Evolutionary conservation across 2,797 vertebrate species (phyloP), one percentile per base, ranked within the genome.

Genomic region (Periparus ater): DNA sequence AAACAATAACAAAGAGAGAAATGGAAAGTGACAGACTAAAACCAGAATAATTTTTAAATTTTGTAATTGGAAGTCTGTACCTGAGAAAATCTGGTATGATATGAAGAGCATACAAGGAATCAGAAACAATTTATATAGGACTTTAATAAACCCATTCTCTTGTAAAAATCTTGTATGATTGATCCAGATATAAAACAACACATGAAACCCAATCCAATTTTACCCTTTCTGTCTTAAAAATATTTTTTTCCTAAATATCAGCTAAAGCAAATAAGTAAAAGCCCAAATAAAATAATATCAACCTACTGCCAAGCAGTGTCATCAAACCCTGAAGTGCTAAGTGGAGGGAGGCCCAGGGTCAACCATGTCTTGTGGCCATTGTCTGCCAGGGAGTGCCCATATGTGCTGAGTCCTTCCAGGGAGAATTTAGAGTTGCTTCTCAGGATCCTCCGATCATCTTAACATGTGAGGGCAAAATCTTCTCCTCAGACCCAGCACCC

Each of bases 111-210:
- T 51, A 66, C 23, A 85, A 65, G 42, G 57, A 72, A 65, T 47
- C 51, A 74, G 78, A 84, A 95, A 84, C 72, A 67, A 51, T 77
- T 91, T 85, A 85, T 51, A 67, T 48, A 88, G 40, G 34, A 70
- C 76, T 94, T 91, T n/a, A 94, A 75, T 93, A 77, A 88, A 92
- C 63, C 44, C 55, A 80, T 96, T 96, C 75, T 91, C 85, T 80
- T 78, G 55, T 85, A 88, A 94, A 82, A 88, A 47, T 47, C 57
- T 57, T n/a, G 21, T 63, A 51, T 75, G 53, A 67, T 85, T 53
- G 22, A 81, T 84, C 25, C 55, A 72, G 26, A 42, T 79, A 54
- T 8, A 91, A 78, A 58, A 30, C 8, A 74, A 45, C 15, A 34
- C 4, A 36, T 21, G 47, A 95, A 77, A 29, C 14, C 20, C 20